These are phyloP conservation scores for Chionoecetes opilio DNA, from an alignment of 1,140 invertebrate species.

Conservation along the genomic window DNA sequence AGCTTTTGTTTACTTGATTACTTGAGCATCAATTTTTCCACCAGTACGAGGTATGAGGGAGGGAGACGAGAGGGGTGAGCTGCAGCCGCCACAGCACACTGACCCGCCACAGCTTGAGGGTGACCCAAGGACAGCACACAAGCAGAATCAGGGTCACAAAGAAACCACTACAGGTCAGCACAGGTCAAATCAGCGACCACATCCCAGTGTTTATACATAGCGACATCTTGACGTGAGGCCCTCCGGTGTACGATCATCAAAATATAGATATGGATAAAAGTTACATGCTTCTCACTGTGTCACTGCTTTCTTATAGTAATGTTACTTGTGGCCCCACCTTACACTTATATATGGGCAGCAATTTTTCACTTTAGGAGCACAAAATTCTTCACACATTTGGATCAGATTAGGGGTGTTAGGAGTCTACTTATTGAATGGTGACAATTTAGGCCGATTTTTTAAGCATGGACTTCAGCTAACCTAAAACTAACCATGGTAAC, in stretches of 20 bases:
- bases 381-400: background rate
- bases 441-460: no score
- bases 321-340: constrained; percentile 68
- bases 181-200: background rate
- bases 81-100: constrained; percentile 74
- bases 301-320: constrained; percentile 69
- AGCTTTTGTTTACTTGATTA: background rate
- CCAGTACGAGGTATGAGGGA: constrained; percentile 33
- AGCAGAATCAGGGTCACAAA: constrained; percentile 69
- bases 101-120: constrained; percentile 78
- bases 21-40: background rate
- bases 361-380: constrained; percentile 39
- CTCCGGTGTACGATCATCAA: constrained; percentile 44
- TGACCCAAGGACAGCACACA: constrained; percentile 78
- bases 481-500: no score
- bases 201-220: constrained; percentile 54
- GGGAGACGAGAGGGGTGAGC: constrained; percentile 44
- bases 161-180: constrained; percentile 52
- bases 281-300: constrained; percentile 48
- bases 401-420: background rate
- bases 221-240: constrained; percentile 45
- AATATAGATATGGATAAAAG: constrained; percentile 66
- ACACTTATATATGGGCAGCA: constrained; percentile 72
- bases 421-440: background rate
- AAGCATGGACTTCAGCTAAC: no score